Base-by-base conservation (phyloP, 2,797 vertebrate genomes). In the Champsocephalus esox region DNA sequence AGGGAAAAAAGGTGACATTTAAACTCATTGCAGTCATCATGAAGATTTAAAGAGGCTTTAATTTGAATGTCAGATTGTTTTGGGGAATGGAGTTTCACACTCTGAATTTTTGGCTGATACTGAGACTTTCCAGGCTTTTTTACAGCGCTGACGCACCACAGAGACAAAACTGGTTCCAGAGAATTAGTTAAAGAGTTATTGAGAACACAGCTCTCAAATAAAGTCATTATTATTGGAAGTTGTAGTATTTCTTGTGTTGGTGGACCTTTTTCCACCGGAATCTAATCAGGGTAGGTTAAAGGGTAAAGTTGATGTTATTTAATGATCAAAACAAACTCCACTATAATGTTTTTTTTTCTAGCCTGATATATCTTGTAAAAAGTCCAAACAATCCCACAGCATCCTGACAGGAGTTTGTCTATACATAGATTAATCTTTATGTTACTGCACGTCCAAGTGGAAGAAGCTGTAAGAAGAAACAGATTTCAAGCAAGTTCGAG, bases 1-100 rank as follows among this genome's bases (percentile, higher is more conserved):
- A n/a, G 11, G 41, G 41, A 16, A 16, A 60, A 38, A 68, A 76
- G 51, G 32, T 51, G 54, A 64, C 79, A 59, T 77, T 81, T 73
- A 75, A 77, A 59, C 34, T 21, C 49, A 46, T 38, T 24, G 5
- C 49, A 28, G 28, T 50, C 45, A 69, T 58, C 49, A 2, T 17
- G 5, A 57, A 6, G 12, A 46, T 46, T 73, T 80, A 73, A 80
- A 32, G 2, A 52, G 72, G 38, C 19, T 71, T 62, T 4, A 32
- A 14, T 21, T 2, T 66, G 4, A 60, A 76, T 51, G 73, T 63
- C 62, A 60, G 19, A 56, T 1, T 9, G 50, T 12, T 2, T 28
- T 11, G 43, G 11, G 59, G 24, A 62, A 52, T 21, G 24, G 14
- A 56, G n/a, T 48, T 73, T 43, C 13, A 9, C 14, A 0, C 0